Conservation (phyloP, 2,797 vertebrate genomes). For the Myiotriccus ornatus region DNA sequence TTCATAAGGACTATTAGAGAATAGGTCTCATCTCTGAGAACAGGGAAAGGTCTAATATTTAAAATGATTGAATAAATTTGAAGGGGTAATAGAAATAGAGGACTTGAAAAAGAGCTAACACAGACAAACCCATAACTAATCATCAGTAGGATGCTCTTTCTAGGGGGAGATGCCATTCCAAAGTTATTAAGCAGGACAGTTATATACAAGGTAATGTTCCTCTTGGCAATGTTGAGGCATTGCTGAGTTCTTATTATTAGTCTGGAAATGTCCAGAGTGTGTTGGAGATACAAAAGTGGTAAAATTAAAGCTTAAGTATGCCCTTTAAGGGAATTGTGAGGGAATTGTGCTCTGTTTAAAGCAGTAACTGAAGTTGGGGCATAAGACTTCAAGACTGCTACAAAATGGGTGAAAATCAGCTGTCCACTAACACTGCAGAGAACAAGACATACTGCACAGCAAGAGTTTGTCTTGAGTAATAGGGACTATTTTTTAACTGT, state of each 20-base stretch:
- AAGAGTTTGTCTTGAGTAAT: neutral
- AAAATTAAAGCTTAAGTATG: neutral
- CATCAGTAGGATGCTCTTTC: neutral
- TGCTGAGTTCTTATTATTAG: neutral
- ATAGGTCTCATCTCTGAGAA: neutral
- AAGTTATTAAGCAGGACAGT: neutral
- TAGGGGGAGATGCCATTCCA: neutral
- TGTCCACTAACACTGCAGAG: neutral
- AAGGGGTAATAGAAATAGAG: neutral
- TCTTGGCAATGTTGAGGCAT: neutral
- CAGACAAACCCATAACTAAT: neutral
- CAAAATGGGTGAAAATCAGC: neutral
- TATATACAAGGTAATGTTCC: neutral
- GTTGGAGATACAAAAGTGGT: neutral
- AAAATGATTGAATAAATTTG: neutral
- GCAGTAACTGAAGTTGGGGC: neutral
- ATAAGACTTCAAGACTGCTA: neutral
- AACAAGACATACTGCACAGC: neutral
- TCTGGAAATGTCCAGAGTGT: neutral
- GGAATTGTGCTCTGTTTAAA: neutral
- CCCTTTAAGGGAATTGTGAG: neutral
- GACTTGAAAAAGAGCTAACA: neutral
- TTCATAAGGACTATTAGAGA: neutral
- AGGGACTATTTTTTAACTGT: neutral
- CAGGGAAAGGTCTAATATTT: neutral